Conservation (phyloP, 2,113 vertebrate genomes). For the Elaphurus davidianus region DNA sequence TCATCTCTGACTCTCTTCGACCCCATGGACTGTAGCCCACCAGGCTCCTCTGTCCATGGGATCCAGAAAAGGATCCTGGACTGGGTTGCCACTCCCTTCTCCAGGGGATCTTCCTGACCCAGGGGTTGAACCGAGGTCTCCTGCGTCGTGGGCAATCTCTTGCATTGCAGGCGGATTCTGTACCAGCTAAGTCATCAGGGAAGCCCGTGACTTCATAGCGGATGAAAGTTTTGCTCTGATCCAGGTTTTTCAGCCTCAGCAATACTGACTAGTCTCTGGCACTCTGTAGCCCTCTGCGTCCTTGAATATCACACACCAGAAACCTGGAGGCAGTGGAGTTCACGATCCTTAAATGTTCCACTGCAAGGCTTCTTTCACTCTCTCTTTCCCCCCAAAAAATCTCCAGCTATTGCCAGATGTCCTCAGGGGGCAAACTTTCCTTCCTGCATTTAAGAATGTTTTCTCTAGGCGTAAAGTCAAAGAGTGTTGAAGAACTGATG, state of each 20-base stretch:
- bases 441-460: not conserved
- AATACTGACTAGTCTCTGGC: fast-evolving
- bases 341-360: not conserved
- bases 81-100: not conserved
- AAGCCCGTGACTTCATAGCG: fast-evolving
- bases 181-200: not conserved
- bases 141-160: not conserved
- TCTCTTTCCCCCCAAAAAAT: not conserved
- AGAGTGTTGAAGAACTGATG: not conserved
- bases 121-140: not conserved
- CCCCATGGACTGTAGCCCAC: not conserved
- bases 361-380: not conserved
- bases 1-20: not conserved
- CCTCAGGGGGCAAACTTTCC: fast-evolving
- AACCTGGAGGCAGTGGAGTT: fast-evolving
- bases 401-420: not conserved
- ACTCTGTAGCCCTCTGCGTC: fast-evolving
- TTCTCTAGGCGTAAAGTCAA: not conserved
- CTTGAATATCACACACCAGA: fast-evolving
- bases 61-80: not conserved
- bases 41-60: not conserved
- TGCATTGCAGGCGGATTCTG: fast-evolving
- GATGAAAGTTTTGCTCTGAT: no score
- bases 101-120: not conserved
- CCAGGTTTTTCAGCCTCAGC: fast-evolving